These are phyloP conservation scores for Harpegnathos saltator DNA, from an alignment of 1,140 invertebrate species.

Conservation along the genomic window DNA sequence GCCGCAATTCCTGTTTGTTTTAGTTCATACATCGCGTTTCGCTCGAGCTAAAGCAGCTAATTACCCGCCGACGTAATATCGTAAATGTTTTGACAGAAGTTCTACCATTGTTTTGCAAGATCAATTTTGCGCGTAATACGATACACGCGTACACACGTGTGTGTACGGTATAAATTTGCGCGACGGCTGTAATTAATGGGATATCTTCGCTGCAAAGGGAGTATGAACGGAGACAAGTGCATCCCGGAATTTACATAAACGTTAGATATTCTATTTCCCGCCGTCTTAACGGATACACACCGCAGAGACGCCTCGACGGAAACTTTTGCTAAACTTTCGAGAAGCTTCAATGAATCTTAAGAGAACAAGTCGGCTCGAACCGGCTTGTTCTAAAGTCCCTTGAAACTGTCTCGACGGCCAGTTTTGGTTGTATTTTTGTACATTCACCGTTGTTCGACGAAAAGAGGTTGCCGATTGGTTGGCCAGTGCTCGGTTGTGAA, in stretches of 20 bases:
- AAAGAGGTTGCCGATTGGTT: neutral
- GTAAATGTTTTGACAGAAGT: neutral
- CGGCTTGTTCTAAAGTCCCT: constrained; percentile 1
- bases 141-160: no score
- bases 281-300: constrained; percentile 12
- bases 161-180: neutral
- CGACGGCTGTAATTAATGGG: constrained; percentile 12
- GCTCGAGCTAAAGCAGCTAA: no score
- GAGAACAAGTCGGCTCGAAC: constrained; percentile 35
- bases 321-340: constrained; percentile 32
- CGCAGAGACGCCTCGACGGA: constrained; percentile 18
- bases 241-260: constrained; percentile 13
- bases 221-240: constrained; percentile 21
- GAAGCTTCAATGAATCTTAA: constrained; percentile 55
- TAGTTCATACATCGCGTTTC: neutral
- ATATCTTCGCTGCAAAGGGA: constrained; percentile 8
- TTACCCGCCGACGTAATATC: neutral
- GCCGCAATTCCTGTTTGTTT: neutral
- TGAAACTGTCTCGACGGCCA: constrained; percentile 7
- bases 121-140: neutral
- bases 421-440: constrained; percentile 38
- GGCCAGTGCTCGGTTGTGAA: neutral
- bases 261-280: constrained; percentile 43
- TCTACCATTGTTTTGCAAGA: neutral
- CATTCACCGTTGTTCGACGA: neutral